Evolutionary conservation across 2,113 vertebrate genomes (phyloP), one percentile per base, ranked within the genome.

Genomic region (Rattus rattus): DNA sequence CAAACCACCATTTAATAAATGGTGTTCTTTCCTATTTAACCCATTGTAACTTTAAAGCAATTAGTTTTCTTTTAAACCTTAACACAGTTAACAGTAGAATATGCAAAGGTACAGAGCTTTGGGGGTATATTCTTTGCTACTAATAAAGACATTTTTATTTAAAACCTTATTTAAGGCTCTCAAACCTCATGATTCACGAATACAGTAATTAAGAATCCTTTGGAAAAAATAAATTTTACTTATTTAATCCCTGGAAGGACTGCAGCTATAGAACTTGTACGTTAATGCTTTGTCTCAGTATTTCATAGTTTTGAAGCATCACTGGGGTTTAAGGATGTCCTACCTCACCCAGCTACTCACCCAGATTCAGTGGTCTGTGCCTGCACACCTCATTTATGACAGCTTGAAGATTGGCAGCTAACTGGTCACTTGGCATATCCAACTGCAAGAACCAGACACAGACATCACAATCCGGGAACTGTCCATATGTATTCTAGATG

Each of bases 341-440:
- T 36, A 20, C 14, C 14, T 77, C 22, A 92, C 43, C 43, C 0
- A 20, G 76, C 5, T 56, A 90, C 99, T 92, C 97, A 99, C 99
- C 99, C 0, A 98, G 97, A 77, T 95, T 87, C 1, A 98, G 91
- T 0, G 99, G 99, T 96, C 98, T 99, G 93, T 99, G 98, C 0
- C 97, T 99, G 97, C 99, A 99, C 39, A 99, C 99, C 7, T 99
- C 99, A 0, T 92, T 77, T 93, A 99, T 92, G 90, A 99, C 3
- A 0, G 98, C 28, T 93, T 98, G 97, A 1, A 99, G 97, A 97
- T 99, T 99, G 91, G 98, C 98, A 20, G 98, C 10, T 97, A 99
- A 99, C 61, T 99, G 98, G 63, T 99, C 99, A 94, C 85, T 97
- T 19, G 99, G 97, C 99, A 99, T 99, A 98, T 99, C 98, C 97